These are phyloP conservation scores for Melierax canorus DNA, from an alignment of 2,113 vertebrate genomes.

Conservation along the genomic window DNA sequence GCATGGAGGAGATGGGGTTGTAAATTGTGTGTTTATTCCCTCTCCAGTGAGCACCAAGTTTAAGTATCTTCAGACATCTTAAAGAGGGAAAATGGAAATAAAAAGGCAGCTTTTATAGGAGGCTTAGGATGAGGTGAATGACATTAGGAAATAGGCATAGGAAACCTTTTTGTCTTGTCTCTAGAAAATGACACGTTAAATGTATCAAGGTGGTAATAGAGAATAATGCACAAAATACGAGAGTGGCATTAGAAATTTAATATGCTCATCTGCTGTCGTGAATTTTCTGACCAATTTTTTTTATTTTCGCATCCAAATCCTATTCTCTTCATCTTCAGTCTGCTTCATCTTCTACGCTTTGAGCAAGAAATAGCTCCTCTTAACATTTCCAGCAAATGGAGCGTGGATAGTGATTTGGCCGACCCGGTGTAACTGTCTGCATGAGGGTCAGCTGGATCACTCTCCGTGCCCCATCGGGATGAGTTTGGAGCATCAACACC, in stretches of 20 bases:
- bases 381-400: background rate
- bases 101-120: conserved; percentile 15
- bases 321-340: background rate
- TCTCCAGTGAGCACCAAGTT: background rate
- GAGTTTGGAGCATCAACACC: background rate
- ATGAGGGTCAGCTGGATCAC: background rate
- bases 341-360: background rate
- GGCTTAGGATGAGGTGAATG: background rate
- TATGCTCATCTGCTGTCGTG: background rate
- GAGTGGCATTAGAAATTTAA: background rate
- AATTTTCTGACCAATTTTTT: background rate
- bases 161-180: background rate
- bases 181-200: background rate
- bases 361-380: background rate
- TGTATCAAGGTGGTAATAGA: background rate
- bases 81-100: conserved; percentile 28
- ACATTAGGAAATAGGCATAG: background rate
- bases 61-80: background rate
- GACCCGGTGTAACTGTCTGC: too few species aligned
- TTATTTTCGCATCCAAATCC: background rate
- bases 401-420: background rate
- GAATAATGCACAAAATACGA: background rate
- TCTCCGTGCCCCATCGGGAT: rapidly evolving
- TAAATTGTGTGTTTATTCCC: conserved; percentile 27
- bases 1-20: background rate